Evolutionary conservation across 2,113 vertebrate species (phyloP).

Genomic region (Peromyscus polionotus): DNA sequence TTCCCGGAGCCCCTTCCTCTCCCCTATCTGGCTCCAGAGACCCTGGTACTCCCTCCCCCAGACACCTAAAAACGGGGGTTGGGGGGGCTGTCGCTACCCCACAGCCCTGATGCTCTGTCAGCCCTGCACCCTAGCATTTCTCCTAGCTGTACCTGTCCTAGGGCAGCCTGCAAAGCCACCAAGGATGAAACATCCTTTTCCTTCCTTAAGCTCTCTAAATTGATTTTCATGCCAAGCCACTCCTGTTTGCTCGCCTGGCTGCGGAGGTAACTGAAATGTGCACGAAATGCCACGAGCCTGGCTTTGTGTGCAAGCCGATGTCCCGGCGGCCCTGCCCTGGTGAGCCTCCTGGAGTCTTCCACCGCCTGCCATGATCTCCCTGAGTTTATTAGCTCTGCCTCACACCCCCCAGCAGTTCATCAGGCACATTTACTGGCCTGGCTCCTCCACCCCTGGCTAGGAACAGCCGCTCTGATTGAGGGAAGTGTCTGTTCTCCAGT

Average conservation of each 20-base stretch:
- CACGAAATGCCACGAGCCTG: background rate
- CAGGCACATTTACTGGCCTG: slow-evolving; percentile 24
- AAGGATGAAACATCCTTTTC: background rate
- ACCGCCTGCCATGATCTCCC: background rate
- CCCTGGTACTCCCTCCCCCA: background rate
- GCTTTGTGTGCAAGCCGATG: background rate
- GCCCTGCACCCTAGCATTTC: background rate
- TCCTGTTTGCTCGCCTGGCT: slow-evolving; percentile 44
- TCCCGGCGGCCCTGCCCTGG: background rate
- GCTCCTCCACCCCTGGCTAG: slow-evolving; percentile 29
- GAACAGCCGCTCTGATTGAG: slow-evolving; percentile 37
- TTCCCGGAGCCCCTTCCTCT: background rate
- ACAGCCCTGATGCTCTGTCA: background rate
- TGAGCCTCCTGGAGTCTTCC: background rate
- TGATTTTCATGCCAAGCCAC: slow-evolving; percentile 66
- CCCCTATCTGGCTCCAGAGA: background rate
- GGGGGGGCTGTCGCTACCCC: too few relatives aligned
- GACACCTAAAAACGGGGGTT: background rate
- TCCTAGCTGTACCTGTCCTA: background rate
- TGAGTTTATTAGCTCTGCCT: background rate
- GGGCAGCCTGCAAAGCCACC: background rate
- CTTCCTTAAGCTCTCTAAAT: slow-evolving; percentile 33
- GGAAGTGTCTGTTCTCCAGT: slow-evolving; percentile 46
- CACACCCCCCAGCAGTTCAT: background rate
- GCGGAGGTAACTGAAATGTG: slow-evolving; percentile 16